Base-by-base conservation (phyloP, 2,797 vertebrate species). In the Tenualosa thibaudeaui region DNA sequence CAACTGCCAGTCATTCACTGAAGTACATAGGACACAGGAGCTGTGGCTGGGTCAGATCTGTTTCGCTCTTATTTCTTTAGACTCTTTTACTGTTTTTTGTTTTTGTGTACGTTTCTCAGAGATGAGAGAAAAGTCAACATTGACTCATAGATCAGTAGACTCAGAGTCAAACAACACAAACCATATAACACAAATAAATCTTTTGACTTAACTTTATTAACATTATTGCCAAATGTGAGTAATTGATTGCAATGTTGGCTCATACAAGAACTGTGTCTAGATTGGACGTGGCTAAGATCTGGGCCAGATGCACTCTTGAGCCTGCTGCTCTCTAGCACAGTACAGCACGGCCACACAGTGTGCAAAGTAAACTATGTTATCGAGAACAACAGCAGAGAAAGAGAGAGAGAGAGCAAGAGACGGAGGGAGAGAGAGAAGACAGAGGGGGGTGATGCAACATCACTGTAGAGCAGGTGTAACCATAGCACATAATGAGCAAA, bases 401-500 rank as follows among this genome's bases (percentile, higher is more conserved):
- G 31, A 71, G 24, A 31, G 62, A n/a, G 60, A 65, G 60, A 65
- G 58, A 60, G 31, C n/a, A 13, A 60, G n/a, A 60, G 58, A n/a
- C 9, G 22, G 24, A 68, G 62, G 10, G 65, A 17, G 56, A 22
- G 19, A 60, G 58, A 60, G 58, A 60, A 24, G 58, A n/a, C 58
- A 62, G n/a, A 62, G 58, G n/a, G 58, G 71, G 40, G 71, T 78
- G 71, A 78, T 78, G 71, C 71, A 78, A 78, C 37, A 46, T 17
- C 71, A 78, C 37, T 78, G 71, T 78, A 22, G 37, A 78, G 71
- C 71, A 78, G 71, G 71, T 78, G 71, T 78, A 78, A 78, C 71
- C 71, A 78, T 78, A 78, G 71, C 71, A 78, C 19, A 78, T 78
- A 78, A 78, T 78, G 40, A 78, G 71, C 71, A 22, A 46, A 78